Evolutionary conservation across 2,888 invertebrate genomes (phyloP).

Genomic region (Tenthredo distinguenda): DNA sequence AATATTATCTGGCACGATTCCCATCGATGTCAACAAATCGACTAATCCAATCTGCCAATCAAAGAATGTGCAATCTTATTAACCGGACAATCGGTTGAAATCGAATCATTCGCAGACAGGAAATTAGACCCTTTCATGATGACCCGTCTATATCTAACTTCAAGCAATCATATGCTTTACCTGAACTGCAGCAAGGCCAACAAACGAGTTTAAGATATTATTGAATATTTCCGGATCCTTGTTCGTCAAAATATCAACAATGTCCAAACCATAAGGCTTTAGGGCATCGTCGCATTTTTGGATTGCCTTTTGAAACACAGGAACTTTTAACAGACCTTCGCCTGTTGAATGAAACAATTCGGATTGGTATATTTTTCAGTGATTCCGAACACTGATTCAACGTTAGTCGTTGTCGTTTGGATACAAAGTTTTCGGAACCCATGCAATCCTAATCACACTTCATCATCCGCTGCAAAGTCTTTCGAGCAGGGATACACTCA

Average conservation of each 20-base stretch:
- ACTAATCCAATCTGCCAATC: conserved; percentile 81
- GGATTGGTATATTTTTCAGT: conserved; percentile 59
- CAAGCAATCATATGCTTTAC: conserved; percentile 68
- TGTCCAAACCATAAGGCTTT: conserved; percentile 82
- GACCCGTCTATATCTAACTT: too few relatives aligned
- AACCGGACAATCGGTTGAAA: neutral
- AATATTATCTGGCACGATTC: conserved; percentile 86
- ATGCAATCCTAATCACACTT: neutral
- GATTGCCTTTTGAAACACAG: conserved; percentile 85
- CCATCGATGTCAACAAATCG: conserved; percentile 82
- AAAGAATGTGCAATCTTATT: conserved; percentile 4
- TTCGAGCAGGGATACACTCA: conserved; percentile 56
- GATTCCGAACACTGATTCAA: neutral
- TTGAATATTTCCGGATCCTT: conserved; percentile 82
- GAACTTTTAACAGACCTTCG: conserved; percentile 83
- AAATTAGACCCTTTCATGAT: neutral
- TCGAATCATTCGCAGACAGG: neutral
- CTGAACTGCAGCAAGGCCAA: conserved; percentile 86
- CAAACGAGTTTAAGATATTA: conserved; percentile 85
- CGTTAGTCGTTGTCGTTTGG: too few relatives aligned
- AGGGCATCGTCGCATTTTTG: conserved; percentile 81
- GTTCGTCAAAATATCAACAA: conserved; percentile 82
- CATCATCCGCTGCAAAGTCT: neutral
- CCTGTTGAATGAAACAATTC: conserved; percentile 88
- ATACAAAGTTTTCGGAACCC: neutral